Evolutionary conservation across 2,797 vertebrate genomes (phyloP).

Genomic region (Remorina albescens): DNA sequence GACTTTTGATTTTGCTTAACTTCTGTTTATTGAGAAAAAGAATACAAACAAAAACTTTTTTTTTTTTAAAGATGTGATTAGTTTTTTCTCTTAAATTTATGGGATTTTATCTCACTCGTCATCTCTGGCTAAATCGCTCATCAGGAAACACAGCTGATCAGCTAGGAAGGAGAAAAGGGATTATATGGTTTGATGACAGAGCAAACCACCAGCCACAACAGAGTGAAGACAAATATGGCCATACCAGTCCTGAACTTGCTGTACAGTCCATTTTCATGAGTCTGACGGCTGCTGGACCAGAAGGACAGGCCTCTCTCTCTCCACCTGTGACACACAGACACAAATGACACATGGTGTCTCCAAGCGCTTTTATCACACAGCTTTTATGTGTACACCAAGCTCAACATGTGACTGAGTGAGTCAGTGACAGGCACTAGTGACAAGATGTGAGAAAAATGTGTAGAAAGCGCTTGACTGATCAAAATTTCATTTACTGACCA

Average conservation of each 20-base stretch:
- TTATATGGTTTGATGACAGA: background rate
- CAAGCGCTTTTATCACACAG: background rate
- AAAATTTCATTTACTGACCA: background rate
- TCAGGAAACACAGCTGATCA: background rate
- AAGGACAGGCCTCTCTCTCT: slow-evolving; percentile 85
- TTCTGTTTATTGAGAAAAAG: background rate
- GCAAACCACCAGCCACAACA: background rate
- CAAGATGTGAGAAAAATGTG: background rate
- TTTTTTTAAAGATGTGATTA: no score
- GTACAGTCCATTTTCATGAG: slow-evolving; percentile 84
- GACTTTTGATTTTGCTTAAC: no score
- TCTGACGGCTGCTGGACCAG: slow-evolving; percentile 78
- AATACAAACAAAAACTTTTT: no score
- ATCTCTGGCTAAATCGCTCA: background rate
- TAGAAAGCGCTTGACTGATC: background rate
- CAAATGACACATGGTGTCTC: slow-evolving; percentile 7
- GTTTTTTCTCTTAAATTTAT: background rate
- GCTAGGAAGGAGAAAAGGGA: background rate
- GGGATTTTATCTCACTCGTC: background rate
- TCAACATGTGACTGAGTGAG: background rate
- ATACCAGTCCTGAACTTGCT: slow-evolving; percentile 90
- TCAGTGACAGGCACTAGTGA: slow-evolving; percentile 3
- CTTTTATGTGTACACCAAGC: slow-evolving; percentile 41
- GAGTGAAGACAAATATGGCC: slow-evolving; percentile 17
- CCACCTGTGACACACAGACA: slow-evolving; percentile 83